Conservation (phyloP, 2,797 vertebrate species). For the Heteromormyrus szaboi region DNA sequence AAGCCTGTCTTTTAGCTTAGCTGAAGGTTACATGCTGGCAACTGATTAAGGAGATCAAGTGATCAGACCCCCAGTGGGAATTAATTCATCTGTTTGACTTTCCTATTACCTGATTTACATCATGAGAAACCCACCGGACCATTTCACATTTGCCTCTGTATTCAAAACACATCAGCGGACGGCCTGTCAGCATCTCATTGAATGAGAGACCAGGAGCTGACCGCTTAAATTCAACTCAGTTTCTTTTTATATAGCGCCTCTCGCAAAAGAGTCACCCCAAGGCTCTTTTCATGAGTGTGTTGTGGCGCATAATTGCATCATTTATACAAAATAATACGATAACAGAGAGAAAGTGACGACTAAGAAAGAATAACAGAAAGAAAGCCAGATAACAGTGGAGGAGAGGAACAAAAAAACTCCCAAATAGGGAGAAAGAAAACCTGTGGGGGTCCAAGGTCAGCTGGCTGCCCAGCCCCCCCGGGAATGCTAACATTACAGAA, state of each 20-base stretch:
- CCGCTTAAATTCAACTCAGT: not conserved
- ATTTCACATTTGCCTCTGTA: not conserved
- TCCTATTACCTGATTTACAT: not conserved
- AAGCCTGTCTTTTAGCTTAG: not conserved
- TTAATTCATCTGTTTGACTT: not conserved
- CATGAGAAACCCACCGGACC: not conserved
- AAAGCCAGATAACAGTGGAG: not conserved
- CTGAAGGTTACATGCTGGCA: constrained; percentile 3
- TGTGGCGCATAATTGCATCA: not conserved
- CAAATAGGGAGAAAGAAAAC: not conserved
- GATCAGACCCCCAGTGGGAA: not conserved
- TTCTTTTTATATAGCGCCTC: not conserved
- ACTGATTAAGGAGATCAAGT: not conserved
- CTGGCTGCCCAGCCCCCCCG: not conserved
- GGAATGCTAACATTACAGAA: not conserved
- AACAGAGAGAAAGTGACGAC: not conserved
- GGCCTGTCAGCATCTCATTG: not conserved
- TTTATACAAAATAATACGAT: not conserved
- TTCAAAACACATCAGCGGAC: not conserved
- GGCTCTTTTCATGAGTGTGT: not conserved
- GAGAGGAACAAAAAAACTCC: not conserved
- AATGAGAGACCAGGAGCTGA: not conserved
- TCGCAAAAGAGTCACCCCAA: not conserved
- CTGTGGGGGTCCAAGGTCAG: not conserved
- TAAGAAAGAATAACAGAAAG: not conserved